Conservation (phyloP, 2,797 vertebrate species). For the Ficedula albicollis region DNA sequence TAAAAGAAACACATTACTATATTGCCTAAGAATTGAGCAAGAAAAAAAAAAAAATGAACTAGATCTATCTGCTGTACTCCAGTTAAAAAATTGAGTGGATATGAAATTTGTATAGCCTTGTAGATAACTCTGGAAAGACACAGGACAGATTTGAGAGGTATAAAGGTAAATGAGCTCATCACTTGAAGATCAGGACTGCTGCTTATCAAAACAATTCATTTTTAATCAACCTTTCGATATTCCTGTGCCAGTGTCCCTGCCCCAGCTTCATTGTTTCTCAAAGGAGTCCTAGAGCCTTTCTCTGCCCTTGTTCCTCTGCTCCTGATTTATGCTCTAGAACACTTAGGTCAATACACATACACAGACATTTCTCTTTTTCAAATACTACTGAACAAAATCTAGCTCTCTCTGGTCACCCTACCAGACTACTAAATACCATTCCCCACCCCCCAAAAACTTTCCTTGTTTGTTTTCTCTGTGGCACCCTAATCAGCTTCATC, state of each 20-base stretch:
- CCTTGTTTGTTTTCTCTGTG: not conserved
- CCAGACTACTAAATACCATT: not conserved
- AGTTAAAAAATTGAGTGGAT: not conserved
- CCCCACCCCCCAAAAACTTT: fast-evolving
- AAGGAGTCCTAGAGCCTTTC: not conserved
- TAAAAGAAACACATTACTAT: not conserved
- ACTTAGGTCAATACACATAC: not conserved
- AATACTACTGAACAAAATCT: not conserved
- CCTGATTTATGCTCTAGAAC: not conserved
- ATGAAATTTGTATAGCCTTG: not conserved
- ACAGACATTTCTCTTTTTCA: not conserved
- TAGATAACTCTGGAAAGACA: not conserved
- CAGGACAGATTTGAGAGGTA: not conserved
- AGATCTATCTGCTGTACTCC: not conserved
- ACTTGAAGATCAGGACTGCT: not conserved
- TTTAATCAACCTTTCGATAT: not conserved
- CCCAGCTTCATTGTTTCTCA: not conserved
- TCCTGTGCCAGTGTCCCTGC: not conserved
- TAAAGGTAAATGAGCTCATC: not conserved
- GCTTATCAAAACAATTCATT: not conserved
- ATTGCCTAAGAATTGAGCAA: not conserved
- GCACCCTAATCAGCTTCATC: not conserved
- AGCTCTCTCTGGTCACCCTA: not conserved
- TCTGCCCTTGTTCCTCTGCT: not conserved
- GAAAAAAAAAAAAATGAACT: not conserved